Percentiles rank a stretch among this genome's conserved stretches.
phyloP scores from a whole-genome alignment of 1,140 invertebrate species.

The Pogonomyrmex barbatus region DNA sequence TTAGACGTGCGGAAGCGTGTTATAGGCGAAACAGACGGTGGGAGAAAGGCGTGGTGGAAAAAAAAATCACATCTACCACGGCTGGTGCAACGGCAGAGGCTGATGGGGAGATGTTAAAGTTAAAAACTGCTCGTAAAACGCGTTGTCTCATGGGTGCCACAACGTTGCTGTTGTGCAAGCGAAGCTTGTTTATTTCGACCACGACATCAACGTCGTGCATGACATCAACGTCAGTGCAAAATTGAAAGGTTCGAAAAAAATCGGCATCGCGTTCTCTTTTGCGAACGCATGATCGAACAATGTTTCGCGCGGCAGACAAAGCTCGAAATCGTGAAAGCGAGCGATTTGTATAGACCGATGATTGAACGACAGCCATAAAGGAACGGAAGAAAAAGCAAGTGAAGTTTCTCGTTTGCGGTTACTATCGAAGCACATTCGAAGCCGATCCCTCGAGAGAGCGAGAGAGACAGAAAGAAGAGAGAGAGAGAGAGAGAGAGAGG shows the following conservation, averaged over 20 bases:
- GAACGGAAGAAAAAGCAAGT: neutral
- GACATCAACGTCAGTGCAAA: neutral
- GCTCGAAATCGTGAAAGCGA: constrained; percentile 5
- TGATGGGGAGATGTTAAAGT: constrained; percentile 52
- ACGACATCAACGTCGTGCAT: neutral
- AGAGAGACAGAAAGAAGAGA: too few relatives aligned
- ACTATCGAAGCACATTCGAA: constrained; percentile 14
- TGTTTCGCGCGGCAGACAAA: neutral
- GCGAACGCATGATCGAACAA: neutral
- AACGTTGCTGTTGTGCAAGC: neutral
- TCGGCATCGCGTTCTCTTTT: neutral
- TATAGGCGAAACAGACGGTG: neutral
- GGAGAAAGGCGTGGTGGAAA: neutral
- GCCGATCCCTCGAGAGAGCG: neutral
- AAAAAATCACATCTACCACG: neutral
- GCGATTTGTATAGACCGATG: constrained; percentile 20
- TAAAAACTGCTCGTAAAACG: constrained; percentile 45
- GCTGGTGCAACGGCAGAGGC: neutral
- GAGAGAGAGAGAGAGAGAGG: too few relatives aligned
- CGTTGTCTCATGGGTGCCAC: constrained; percentile 13
- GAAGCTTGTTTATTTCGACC: constrained; percentile 29
- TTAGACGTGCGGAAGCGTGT: neutral
- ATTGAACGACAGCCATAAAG: neutral
- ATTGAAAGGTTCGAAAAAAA: constrained; percentile 37
- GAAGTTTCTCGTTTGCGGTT: neutral